phyloP scores from a whole-genome alignment of 2,888 invertebrate species.

The Nebria brevicollis region DNA sequence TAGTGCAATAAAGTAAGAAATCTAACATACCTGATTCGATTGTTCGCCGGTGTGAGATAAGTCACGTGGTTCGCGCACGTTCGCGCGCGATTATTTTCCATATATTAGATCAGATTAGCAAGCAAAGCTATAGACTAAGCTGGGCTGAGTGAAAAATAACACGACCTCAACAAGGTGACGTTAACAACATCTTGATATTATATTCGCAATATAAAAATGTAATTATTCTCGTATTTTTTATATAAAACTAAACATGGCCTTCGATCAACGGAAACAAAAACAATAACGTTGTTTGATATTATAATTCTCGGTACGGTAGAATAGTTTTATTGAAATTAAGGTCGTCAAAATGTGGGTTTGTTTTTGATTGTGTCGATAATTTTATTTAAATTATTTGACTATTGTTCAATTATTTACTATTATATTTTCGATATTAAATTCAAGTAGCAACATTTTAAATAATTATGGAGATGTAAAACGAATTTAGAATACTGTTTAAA shows the following conservation, averaged over 20 bases:
- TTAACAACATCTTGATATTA: neutral
- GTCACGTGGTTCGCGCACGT: neutral
- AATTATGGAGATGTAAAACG: too few relatives aligned
- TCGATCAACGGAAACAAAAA: neutral
- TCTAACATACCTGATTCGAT: neutral
- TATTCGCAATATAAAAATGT: neutral
- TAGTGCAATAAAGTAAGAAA: neutral
- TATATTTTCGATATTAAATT: neutral
- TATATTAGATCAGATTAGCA: neutral
- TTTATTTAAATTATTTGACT: neutral
- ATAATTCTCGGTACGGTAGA: neutral
- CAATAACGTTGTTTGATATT: neutral
- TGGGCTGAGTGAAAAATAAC: neutral
- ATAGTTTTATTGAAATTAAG: slow-evolving; percentile 1
- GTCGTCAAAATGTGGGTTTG: neutral
- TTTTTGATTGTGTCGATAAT: neutral
- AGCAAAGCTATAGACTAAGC: neutral
- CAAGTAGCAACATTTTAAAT: too few relatives aligned
- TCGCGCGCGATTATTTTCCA: neutral
- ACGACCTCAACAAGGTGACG: neutral
- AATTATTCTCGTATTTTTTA: neutral
- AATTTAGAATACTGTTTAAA: too few relatives aligned
- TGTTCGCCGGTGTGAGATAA: neutral
- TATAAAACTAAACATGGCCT: neutral
- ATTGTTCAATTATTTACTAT: neutral